These are phyloP conservation scores for Petrocephalus schoutedeni DNA, from an alignment of 2,797 vertebrate genomes.

Conservation along the genomic window DNA sequence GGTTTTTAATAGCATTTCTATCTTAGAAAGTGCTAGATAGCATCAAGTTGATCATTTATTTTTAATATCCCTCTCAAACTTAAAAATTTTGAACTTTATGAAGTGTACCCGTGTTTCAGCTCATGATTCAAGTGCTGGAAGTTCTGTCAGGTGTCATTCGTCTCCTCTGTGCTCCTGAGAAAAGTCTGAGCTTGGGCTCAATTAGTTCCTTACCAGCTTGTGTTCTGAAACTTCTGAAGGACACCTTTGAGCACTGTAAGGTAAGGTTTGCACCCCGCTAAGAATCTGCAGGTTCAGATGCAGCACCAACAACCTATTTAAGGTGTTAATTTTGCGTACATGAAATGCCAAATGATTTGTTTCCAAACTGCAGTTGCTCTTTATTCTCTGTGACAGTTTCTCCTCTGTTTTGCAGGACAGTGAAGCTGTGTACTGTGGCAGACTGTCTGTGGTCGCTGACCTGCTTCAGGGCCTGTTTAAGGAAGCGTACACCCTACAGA, in stretches of 20 bases:
- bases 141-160: conserved; percentile 70
- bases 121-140: conserved; percentile 73
- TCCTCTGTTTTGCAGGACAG: conserved; percentile 69
- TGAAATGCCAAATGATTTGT: not conserved
- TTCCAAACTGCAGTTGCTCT: not conserved
- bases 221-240: conserved; percentile 73
- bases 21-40: not conserved
- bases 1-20: not conserved
- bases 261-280: conserved; percentile 41
- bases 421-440: conserved; percentile 79
- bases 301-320: not conserved
- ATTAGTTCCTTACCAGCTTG: conserved; percentile 76
- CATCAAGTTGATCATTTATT: not conserved
- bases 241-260: conserved; percentile 85
- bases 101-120: conserved; percentile 49
- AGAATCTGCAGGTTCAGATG: not conserved
- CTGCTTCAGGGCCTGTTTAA: conserved; percentile 86
- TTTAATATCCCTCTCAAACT: not conserved
- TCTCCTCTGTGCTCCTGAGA: conserved; percentile 63
- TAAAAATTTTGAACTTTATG: not conserved
- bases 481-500: conserved; percentile 86
- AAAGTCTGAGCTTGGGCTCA: conserved; percentile 55
- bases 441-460: conserved; percentile 80
- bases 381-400: not conserved
- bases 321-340: not conserved